Base-by-base conservation (phyloP, 2,797 vertebrate genomes). In the Loris lydekkerianus region DNA sequence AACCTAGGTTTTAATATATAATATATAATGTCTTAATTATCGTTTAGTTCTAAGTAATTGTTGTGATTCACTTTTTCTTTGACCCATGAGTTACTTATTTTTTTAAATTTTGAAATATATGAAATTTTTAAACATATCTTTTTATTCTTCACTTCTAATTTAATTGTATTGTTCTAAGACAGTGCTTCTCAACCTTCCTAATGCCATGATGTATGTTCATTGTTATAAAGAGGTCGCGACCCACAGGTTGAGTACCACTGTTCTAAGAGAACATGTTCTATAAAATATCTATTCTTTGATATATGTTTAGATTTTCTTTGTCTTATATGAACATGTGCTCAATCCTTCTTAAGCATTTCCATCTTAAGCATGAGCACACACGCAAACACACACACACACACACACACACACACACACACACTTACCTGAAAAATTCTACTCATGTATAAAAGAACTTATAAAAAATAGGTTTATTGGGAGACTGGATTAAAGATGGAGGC, bases 41-140 rank as follows among this genome's bases (percentile, higher is more conserved):
- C 31, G 83, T 82, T 91, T 78, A 76, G 60, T 89, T 75, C 65
- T 86, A 70, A 81, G 37, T 60, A 17, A 85, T 27, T 67, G 65
- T 95, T 76, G 93, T 93, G 46, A 80, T 56, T 88, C 31, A 37
- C 46, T 85, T 53, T 87, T 92, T 29, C 75, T 82, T 91, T 87
- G 31, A 91, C 27, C 56, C 53, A 81, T 23, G 10, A 40, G 10
- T 77, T 89, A 61, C 65, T 67, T 67, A 67, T 18, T 18, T 93
- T 85, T 72, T 76, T 40, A 37, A 84, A 37, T 80, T 92, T 86
- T 14, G 37, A 72, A 77, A 43, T 60, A n/a, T 73, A 23, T 80
- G 43, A 49, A 67, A 78, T 67, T 75, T 67, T 72, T 17, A 77
- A 61, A 43, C 63, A 37, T 83, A 60, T 78, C 7, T 63, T 89